These are phyloP conservation scores for Atethmia centrago DNA, from an alignment of 2,888 invertebrate genomes.

Conservation along the genomic window DNA sequence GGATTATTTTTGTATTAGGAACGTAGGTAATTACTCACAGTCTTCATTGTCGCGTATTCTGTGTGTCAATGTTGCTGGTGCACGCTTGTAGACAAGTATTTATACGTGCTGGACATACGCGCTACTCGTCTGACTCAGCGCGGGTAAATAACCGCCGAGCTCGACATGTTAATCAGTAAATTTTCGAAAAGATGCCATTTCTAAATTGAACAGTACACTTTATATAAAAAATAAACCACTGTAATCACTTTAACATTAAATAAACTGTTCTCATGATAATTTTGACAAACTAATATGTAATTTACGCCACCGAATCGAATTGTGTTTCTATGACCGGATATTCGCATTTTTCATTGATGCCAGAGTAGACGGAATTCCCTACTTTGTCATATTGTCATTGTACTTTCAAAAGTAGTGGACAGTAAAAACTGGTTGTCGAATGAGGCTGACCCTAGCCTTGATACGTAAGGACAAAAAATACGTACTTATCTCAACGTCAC, in stretches of 20 bases:
- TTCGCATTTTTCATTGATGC: constrained; percentile 23
- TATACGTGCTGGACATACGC: constrained; percentile 70
- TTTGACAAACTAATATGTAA: not conserved
- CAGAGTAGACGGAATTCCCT: not conserved
- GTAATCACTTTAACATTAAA: not conserved
- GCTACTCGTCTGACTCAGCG: constrained; percentile 71
- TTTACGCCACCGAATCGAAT: constrained; percentile 25
- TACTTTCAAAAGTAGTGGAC: constrained; percentile 15
- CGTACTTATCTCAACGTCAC: constrained; percentile 18
- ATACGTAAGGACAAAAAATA: constrained; percentile 33
- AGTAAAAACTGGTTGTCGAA: constrained; percentile 18
- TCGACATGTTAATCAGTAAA: constrained; percentile 4
- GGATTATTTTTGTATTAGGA: not conserved
- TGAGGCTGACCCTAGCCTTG: constrained; percentile 43
- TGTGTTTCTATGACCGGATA: constrained; percentile 42
- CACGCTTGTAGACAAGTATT: constrained; percentile 71
- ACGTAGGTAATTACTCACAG: constrained; percentile 75
- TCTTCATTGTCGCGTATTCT: constrained; percentile 81
- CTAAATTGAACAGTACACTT: constrained; percentile 13
- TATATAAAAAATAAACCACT: not conserved
- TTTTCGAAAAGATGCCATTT: constrained; percentile 13
- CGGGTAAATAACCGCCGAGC: constrained; percentile 77
- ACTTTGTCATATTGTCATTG: constrained; percentile 22
- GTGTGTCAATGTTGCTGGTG: constrained; percentile 70
- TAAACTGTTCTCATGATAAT: not conserved